phyloP scores from a whole-genome alignment of 2,113 vertebrate genomes.

The Typhlomys cinereus region DNA sequence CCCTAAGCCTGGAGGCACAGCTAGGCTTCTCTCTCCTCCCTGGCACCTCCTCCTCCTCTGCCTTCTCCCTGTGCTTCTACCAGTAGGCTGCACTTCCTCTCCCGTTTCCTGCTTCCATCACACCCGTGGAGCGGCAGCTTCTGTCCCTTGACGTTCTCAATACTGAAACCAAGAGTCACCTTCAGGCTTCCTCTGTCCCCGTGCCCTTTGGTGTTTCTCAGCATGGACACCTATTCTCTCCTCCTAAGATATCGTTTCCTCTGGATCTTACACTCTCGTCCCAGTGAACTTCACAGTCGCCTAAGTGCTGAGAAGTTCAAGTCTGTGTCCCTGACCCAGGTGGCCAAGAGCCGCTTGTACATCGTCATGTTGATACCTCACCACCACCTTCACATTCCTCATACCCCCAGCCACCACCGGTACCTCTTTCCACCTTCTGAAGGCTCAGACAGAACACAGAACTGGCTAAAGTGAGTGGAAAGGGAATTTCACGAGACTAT shows the following conservation, averaged over 20 bases:
- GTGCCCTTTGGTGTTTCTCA: not conserved
- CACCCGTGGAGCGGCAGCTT: too few relatives aligned
- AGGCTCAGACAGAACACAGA: not conserved
- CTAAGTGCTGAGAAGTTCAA: not conserved
- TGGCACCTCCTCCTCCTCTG: not conserved
- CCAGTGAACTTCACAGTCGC: not conserved
- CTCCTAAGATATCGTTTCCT: not conserved
- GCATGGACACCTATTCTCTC: not conserved
- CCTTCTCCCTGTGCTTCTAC: not conserved
- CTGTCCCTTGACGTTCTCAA: not conserved
- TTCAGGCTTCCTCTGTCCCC: not conserved
- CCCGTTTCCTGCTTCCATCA: not conserved
- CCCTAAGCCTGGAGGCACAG: rapidly evolving
- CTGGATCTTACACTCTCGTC: not conserved
- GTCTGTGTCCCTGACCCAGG: not conserved
- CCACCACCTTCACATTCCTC: not conserved
- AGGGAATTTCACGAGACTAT: not conserved
- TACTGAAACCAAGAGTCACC: not conserved
- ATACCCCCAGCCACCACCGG: not conserved
- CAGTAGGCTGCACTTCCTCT: not conserved
- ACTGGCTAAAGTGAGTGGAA: not conserved
- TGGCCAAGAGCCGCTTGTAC: not conserved
- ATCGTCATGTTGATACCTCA: rapidly evolving
- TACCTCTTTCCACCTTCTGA: not conserved
- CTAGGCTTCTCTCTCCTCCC: not conserved